phyloP scores from a whole-genome alignment of 1,140 invertebrate species.

The Phortica variegata region DNA sequence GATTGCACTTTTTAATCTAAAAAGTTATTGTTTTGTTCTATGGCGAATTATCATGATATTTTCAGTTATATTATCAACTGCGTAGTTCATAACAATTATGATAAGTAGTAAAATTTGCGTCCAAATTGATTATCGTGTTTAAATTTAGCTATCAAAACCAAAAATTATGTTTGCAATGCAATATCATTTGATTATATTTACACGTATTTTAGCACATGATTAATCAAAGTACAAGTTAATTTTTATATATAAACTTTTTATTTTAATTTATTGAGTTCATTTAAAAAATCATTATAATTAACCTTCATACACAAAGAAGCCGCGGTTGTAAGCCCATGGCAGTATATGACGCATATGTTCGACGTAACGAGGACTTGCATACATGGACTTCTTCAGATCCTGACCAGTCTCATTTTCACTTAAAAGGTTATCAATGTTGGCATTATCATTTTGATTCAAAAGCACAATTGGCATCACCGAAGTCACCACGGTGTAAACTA shows the following conservation, averaged over 20 bases:
- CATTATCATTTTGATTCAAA: conserved; percentile 27
- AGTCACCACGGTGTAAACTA: conserved; percentile 25
- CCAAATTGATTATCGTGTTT: background rate
- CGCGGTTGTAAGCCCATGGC: conserved; percentile 40
- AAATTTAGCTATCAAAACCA: background rate
- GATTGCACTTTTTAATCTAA: no score
- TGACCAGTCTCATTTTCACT: conserved; percentile 23
- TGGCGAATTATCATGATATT: background rate
- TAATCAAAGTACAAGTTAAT: background rate
- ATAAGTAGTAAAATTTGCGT: no score
- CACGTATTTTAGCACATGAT: background rate
- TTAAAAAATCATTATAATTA: background rate
- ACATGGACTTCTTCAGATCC: conserved; percentile 26
- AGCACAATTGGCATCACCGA: conserved; percentile 31
- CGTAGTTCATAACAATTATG: background rate
- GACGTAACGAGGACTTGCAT: conserved; percentile 19
- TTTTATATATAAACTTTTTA: background rate
- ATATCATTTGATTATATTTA: no score
- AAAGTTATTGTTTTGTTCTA: no score
- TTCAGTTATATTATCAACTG: background rate
- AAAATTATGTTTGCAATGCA: background rate
- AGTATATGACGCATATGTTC: conserved; percentile 23
- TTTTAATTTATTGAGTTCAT: background rate
- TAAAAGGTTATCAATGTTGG: conserved; percentile 32
- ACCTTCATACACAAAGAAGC: conserved; percentile 26